phyloP scores from a whole-genome alignment of 1,140 invertebrate species.

The Hycleus phaleratus region DNA sequence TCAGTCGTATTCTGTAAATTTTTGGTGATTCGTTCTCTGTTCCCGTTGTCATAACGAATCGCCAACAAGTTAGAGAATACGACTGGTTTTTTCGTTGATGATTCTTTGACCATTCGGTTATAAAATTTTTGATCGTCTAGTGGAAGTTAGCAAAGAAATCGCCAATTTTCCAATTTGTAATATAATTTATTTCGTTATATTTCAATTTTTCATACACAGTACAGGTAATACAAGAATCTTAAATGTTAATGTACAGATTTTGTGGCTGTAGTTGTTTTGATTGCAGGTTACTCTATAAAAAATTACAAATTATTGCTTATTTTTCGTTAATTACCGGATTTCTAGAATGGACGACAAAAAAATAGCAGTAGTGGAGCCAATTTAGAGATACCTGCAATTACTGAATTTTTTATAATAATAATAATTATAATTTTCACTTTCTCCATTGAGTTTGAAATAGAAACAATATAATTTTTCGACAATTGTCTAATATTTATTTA shows the following conservation, averaged over 20 bases:
- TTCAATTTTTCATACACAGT: constrained; percentile 25
- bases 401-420: not conserved
- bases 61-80: too few relatives aligned
- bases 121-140: too few relatives aligned
- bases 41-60: too few relatives aligned
- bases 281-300: constrained; percentile 8
- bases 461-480: constrained; percentile 9
- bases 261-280: constrained; percentile 10
- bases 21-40: too few relatives aligned
- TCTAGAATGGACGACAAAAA: too few relatives aligned
- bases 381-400: not conserved
- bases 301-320: constrained; percentile 1
- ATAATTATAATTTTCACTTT: constrained; percentile 1
- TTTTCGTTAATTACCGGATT: not conserved
- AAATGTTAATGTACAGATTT: constrained; percentile 21
- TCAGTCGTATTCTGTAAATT: too few relatives aligned
- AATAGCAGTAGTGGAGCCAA: too few relatives aligned
- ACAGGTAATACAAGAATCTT: constrained; percentile 20
- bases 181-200: constrained; percentile 20
- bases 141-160: too few relatives aligned
- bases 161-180: not conserved
- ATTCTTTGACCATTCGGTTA: too few relatives aligned
- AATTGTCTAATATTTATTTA: constrained; percentile 11
- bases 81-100: too few relatives aligned
- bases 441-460: constrained; percentile 4